phyloP scores from a whole-genome alignment of 1,140 invertebrate genomes.

The Pectinophora gossypiella region DNA sequence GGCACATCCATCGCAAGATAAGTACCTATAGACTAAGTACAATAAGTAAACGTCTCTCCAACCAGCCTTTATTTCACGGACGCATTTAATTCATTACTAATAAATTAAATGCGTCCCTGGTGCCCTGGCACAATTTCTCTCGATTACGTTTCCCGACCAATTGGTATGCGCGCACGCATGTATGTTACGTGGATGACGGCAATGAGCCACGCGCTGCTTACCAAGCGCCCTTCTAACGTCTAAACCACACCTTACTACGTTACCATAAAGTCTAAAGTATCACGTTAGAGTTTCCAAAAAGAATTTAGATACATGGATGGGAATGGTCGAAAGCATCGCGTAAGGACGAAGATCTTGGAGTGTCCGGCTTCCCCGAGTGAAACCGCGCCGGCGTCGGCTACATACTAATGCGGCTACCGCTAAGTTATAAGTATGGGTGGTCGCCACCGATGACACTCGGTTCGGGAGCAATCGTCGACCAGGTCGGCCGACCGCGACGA shows the following conservation, averaged over 20 bases:
- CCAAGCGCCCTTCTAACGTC: constrained; percentile 10
- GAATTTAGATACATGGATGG: constrained; percentile 35
- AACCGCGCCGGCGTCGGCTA: constrained; percentile 47
- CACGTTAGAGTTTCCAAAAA: constrained; percentile 17
- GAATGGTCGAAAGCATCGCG: constrained; percentile 49
- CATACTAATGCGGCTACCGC: constrained; percentile 53
- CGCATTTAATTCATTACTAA: too few relatives aligned
- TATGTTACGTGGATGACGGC: constrained; percentile 66
- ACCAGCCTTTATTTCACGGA: too few relatives aligned
- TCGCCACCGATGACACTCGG: constrained; percentile 27
- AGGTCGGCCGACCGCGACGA: constrained; percentile 42
- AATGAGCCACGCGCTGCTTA: constrained; percentile 34
- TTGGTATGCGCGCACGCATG: constrained; percentile 49
- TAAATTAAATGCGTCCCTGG: constrained; percentile 38
- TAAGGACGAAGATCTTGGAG: constrained; percentile 32
- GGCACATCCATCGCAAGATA: too few relatives aligned
- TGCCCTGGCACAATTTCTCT: constrained; percentile 59
- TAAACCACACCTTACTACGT: constrained; percentile 3
- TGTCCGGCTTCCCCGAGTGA: constrained; percentile 58
- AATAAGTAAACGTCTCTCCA: too few relatives aligned
- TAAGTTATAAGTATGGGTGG: constrained; percentile 69
- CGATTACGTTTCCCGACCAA: constrained; percentile 56
- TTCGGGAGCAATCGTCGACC: constrained; percentile 37
- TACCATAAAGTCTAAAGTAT: constrained; percentile 21
- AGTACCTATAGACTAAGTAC: too few relatives aligned